Conservation (phyloP, 1,140 invertebrate species). For the Eriocheir sinensis region DNA sequence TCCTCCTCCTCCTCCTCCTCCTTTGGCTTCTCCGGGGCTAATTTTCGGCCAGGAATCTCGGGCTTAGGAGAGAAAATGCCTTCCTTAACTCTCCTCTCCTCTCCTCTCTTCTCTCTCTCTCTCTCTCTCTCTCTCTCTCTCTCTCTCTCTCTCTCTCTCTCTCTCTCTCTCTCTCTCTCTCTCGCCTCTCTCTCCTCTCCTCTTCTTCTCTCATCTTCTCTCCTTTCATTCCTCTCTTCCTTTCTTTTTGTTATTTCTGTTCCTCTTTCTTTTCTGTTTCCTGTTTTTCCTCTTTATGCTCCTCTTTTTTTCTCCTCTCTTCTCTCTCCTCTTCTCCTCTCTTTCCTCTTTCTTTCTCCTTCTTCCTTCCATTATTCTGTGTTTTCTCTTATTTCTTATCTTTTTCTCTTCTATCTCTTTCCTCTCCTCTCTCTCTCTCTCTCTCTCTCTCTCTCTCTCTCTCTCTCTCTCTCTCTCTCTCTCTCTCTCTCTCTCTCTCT, state of each 20-base stretch:
- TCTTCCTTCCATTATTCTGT: not conserved
- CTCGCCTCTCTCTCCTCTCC: no score
- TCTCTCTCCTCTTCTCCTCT: not conserved
- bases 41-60: not conserved
- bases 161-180: no score
- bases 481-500: slow-evolving; percentile 54
- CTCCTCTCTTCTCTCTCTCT: slow-evolving; percentile 57
- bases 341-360: not conserved
- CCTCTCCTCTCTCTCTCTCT: not conserved
- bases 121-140: slow-evolving; percentile 4
- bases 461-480: slow-evolving; percentile 55
- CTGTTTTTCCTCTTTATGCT: not conserved
- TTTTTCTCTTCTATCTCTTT: not conserved
- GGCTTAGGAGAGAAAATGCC: not conserved
- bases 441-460: not conserved
- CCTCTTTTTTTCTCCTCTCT: not conserved
- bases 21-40: not conserved
- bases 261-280: not conserved
- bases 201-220: no score
- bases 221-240: no score
- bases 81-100: slow-evolving; percentile 43
- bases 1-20: no score
- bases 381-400: not conserved
- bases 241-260: no score
- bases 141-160: not conserved